Base-by-base conservation (phyloP, 2,888 invertebrate species). In the Sphaerophoria rueppellii region DNA sequence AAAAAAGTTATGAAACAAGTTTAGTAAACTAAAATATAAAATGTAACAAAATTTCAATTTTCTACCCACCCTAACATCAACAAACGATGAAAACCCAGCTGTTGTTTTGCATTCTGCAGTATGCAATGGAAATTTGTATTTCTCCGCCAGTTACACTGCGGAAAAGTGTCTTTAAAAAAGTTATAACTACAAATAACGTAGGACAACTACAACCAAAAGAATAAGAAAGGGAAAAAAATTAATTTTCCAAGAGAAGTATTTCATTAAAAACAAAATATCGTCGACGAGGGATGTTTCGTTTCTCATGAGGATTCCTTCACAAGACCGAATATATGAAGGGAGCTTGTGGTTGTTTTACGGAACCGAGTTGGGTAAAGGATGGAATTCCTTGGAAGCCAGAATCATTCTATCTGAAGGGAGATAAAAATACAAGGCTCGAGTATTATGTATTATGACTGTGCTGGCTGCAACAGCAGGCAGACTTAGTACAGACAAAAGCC, bases 171-270 rank as follows among this genome's bases (percentile, higher is more conserved):
- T 72, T 85, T 70, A 85, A 81, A 78, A 40, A 85, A 81, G 81
- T 73, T 81, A 85, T 76, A 58, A 63, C 16, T 40, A 81, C 7
- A 50, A 55, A 34, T 43, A 60, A 69, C 48, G 43, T 16, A 37
- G 9, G 3, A 6, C 37, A 0, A 4, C 37, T 16, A 55, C 34
- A 73, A 46, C 46, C 46, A 46, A 46, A 11, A n/a, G n/a, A 35
- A 35, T 12, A 61, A 55, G 48, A 63, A 43, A 63, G 43, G 35
- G 58, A 57, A 65, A 35, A 65, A 65, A 55, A 80, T 80, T 69
- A 80, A 75, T 74, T 81, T 85, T 85, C 85, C 85, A 85, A 70
- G 81, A 85, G 85, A 85, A 85, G 85, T 72, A 81, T 85, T 85
- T 85, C 76, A 81, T 76, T 85, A 81, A 85, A 80, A 85, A 63